These are phyloP conservation scores for Zonitis immaculata DNA, from an alignment of 2,888 invertebrate genomes.

Conservation along the genomic window DNA sequence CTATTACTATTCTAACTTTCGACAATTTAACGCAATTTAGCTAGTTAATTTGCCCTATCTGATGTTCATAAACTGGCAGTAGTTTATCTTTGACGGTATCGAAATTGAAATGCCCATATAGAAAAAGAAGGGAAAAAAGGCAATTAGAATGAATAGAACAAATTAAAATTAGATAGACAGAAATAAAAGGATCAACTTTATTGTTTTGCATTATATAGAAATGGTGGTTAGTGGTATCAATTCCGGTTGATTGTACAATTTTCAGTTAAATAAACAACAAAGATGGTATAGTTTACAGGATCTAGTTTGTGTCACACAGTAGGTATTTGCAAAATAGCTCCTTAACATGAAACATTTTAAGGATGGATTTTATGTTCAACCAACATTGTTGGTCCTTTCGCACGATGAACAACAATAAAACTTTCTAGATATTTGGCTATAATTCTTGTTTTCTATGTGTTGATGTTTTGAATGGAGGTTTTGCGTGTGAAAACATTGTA, in stretches of 20 bases:
- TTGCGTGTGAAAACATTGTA: not conserved
- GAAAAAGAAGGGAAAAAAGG: too few relatives aligned
- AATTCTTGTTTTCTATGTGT: not conserved
- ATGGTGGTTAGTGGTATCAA: not conserved
- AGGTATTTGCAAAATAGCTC: not conserved
- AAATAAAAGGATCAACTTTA: too few relatives aligned
- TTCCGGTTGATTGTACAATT: not conserved
- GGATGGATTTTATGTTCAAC: not conserved
- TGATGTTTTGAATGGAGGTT: not conserved
- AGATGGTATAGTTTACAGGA: too few relatives aligned
- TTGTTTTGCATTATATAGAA: not conserved
- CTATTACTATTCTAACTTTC: not conserved
- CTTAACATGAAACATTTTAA: not conserved
- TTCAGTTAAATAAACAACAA: not conserved
- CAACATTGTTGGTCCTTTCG: not conserved
- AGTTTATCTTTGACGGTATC: not conserved
- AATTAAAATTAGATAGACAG: too few relatives aligned
- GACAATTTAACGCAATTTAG: not conserved
- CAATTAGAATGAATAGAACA: too few relatives aligned
- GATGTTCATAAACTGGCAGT: not conserved
- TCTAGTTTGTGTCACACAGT: not conserved
- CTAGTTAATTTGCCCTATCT: not conserved
- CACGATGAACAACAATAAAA: not conserved
- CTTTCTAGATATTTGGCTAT: not conserved
- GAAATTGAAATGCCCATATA: not conserved